Percentiles rank a stretch among this genome's conserved stretches.
These are phyloP conservation scores for Leptopterna dolabrata DNA, from an alignment of 2,888 invertebrate genomes.

Conservation along the genomic window DNA sequence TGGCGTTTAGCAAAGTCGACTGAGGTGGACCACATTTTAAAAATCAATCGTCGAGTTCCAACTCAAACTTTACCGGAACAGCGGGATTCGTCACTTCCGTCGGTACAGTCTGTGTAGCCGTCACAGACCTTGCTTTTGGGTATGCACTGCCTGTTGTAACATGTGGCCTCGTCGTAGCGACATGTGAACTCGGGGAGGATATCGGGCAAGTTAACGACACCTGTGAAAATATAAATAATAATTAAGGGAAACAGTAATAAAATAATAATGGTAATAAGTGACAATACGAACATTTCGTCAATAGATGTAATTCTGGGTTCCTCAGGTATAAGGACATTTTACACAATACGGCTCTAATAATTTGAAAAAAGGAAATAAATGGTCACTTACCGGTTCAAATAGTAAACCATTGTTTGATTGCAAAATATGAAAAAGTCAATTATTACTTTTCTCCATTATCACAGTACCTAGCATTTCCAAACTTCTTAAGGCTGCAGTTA, in stretches of 20 bases:
- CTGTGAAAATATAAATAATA: constrained; percentile 42
- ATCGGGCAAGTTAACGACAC: constrained; percentile 67
- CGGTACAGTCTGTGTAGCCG: constrained; percentile 80
- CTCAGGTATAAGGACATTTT: too few species aligned
- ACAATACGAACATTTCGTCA: too few species aligned
- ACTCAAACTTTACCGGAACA: constrained; percentile 76
- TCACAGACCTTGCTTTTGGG: constrained; percentile 83
- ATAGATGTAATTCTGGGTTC: too few species aligned
- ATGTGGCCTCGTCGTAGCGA: constrained; percentile 81
- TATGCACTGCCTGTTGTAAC: constrained; percentile 92
- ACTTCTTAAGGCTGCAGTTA: too few species aligned
- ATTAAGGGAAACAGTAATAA: neutral
- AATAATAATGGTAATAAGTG: neutral
- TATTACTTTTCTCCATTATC: neutral
- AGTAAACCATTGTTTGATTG: neutral
- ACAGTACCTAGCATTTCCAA: too few species aligned
- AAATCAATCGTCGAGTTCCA: too few species aligned
- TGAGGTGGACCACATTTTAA: too few species aligned
- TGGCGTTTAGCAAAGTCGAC: too few species aligned
- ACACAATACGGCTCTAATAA: too few species aligned
- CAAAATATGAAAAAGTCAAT: neutral
- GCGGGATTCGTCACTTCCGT: constrained; percentile 89
- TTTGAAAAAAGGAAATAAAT: too few species aligned
- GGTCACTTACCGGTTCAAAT: neutral
- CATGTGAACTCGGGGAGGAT: constrained; percentile 69